Evolutionary conservation across 2,888 invertebrate species (phyloP).

Genomic region (Andrena bicolor): DNA sequence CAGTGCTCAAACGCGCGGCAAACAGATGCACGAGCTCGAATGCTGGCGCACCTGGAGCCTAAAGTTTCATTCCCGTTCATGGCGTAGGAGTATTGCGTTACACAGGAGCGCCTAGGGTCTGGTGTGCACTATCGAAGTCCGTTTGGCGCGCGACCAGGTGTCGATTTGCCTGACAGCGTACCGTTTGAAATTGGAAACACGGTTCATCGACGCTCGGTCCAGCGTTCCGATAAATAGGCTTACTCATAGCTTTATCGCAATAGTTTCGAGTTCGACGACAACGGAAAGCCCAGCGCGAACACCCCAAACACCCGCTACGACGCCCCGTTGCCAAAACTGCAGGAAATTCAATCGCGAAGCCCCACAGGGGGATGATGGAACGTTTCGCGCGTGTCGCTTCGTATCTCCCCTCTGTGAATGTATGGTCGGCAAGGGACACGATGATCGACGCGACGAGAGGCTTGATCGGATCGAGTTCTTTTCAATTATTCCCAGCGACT

Average conservation of each 20-base stretch:
- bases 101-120: constrained; percentile 37
- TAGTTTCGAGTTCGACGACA: not conserved
- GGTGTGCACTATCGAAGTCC: constrained; percentile 39
- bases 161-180: constrained; percentile 16
- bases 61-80: constrained; percentile 19
- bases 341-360: constrained; percentile 50
- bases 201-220: not conserved
- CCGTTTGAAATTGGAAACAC: constrained; percentile 41
- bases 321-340: constrained; percentile 14
- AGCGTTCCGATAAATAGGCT: constrained; percentile 5
- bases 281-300: not conserved
- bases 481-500: not conserved
- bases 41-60: constrained; percentile 4
- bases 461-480: constrained; percentile 4
- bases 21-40: constrained; percentile 1
- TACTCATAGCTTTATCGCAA: not conserved
- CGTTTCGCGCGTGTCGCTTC: constrained; percentile 10
- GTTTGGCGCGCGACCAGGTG: constrained; percentile 27
- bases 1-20: not conserved
- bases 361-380: constrained; percentile 5
- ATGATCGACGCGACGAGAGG: not conserved
- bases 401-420: not conserved
- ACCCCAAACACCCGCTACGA: not conserved
- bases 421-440: not conserved
- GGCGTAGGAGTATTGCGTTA: constrained; percentile 42